Evolutionary conservation across 2,797 vertebrate species (phyloP).

Genomic region (Nyctalus aviator): DNA sequence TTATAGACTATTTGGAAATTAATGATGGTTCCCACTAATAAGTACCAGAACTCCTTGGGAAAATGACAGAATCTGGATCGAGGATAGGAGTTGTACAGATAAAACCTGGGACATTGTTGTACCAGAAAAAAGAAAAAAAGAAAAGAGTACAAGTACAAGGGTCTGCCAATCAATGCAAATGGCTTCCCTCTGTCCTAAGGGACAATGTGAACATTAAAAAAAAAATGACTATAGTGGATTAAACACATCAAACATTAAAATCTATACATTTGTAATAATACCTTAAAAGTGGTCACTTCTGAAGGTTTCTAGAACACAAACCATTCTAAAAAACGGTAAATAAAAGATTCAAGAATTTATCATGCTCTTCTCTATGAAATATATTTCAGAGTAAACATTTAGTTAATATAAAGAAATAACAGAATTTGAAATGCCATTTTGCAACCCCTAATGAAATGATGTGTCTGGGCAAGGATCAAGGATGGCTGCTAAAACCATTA

Average conservation of each 20-base stretch:
- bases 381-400: neutral
- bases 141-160: neutral
- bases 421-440: constrained; percentile 33
- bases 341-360: constrained; percentile 39
- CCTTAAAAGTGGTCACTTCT: neutral
- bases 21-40: constrained; percentile 17
- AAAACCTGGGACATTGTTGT: neutral
- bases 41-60: constrained; percentile 23
- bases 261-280: neutral
- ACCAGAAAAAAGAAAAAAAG: neutral
- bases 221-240: neutral
- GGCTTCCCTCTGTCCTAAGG: neutral
- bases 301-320: neutral
- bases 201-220: neutral
- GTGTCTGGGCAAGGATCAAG: neutral
- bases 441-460: constrained; percentile 31
- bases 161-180: neutral
- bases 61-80: neutral
- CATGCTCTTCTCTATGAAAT: constrained; percentile 29
- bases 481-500: constrained; percentile 31
- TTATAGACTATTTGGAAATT: constrained; percentile 15
- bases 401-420: constrained; percentile 34
- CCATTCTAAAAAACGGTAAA: neutral
- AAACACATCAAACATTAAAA: constrained; percentile 22
- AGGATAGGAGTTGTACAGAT: neutral